phyloP scores from a whole-genome alignment of 2,113 vertebrate species.

The Coreoperca whiteheadi region DNA sequence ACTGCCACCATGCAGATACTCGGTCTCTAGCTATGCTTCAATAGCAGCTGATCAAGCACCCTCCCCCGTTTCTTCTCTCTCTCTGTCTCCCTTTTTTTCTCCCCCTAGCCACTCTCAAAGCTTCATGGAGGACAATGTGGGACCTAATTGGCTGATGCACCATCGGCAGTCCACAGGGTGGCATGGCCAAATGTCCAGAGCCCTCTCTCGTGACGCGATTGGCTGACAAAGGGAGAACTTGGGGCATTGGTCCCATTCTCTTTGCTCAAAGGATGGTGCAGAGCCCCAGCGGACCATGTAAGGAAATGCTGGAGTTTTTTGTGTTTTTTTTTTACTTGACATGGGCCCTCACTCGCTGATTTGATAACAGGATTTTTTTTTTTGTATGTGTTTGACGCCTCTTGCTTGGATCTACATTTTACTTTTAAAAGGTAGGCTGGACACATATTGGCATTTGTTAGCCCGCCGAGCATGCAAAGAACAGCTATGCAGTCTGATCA shows the following conservation, averaged over 20 bases:
- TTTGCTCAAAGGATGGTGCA: constrained; percentile 80
- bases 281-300: constrained; percentile 82
- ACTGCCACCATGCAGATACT: constrained; percentile 73
- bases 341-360: constrained; percentile 82
- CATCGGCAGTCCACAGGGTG: constrained; percentile 84
- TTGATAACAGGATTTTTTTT: constrained; percentile 63
- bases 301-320: constrained; percentile 68
- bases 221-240: constrained; percentile 86
- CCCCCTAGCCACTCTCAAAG: constrained; percentile 86
- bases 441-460: constrained; percentile 57
- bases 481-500: constrained; percentile 78
- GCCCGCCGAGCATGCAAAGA: constrained; percentile 78
- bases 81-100: constrained; percentile 77
- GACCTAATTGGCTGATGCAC: constrained; percentile 87
- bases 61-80: constrained; percentile 81
- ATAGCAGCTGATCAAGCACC: constrained; percentile 82
- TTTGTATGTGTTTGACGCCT: constrained; percentile 58
- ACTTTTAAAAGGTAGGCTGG: constrained; percentile 70
- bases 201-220: constrained; percentile 85
- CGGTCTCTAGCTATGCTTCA: constrained; percentile 79
- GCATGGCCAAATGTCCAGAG: constrained; percentile 85
- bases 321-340: constrained; percentile 48
- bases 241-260: constrained; percentile 81
- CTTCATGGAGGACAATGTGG: constrained; percentile 88
- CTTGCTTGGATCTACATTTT: constrained; percentile 72